Base-by-base conservation (phyloP, 2,888 invertebrate species). In the Agrochola circellaris region DNA sequence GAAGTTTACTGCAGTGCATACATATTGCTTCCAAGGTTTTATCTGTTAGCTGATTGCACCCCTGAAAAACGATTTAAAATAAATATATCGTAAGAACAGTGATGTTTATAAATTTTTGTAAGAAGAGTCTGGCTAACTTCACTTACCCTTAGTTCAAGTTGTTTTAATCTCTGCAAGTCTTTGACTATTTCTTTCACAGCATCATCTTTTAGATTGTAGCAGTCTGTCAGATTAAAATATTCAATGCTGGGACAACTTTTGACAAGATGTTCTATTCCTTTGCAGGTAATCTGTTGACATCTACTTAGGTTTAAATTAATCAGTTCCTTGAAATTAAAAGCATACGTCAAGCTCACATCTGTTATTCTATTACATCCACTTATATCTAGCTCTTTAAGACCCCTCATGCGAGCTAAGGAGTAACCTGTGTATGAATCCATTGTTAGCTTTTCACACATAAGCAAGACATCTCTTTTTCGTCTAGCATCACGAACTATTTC, bases 361-460 rank as follows among this genome's bases (percentile, higher is more conserved):
- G 98, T 98, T 73, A 98, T 97, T 92, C 97, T 97, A 85, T 97
- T 97, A 90, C 98, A 98, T 1, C 97, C 97, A 78, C 97, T 97
- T 26, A 98, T 94, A 90, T 98, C 97, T 11, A 98, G 94, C 68
- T 97, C 95, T 79, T 94, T 95, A 4, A 98, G 95, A 0, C 96
- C 95, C 83, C 95, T 97, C 23, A 97, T 89, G 54, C 97, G 94
- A 54, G 96, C 96, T 78, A 98, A 94, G 13, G 97, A 97, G 88
- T 96, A 97, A 2, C 97, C 97, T 72, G 94, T 93, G 75, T 93
- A 94, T 17, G 94, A 91, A 70, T 96, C 94, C 84, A 93, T 92
- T 13, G 95, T 89, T 34, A 96, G 82, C 79, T 97, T 97, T 91
- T 97, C 97, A 89, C 97, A 97, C 93, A 97, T 97, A 62, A 96